phyloP scores from a whole-genome alignment of 1,140 invertebrate genomes.

The Diprion similis region DNA sequence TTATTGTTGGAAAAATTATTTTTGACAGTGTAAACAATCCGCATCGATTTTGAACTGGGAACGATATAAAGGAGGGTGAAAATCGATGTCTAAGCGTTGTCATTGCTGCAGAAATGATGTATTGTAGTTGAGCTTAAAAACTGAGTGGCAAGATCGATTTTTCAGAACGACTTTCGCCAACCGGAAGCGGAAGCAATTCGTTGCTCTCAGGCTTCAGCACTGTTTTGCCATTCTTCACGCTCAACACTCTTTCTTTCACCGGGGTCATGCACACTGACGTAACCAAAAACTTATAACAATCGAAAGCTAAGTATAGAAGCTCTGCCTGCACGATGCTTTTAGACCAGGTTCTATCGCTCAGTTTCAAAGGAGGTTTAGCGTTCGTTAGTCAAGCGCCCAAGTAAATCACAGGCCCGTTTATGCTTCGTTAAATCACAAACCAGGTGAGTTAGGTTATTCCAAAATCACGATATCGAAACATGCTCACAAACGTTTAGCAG shows the following conservation, averaged over 20 bases:
- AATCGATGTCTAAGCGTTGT: too few relatives aligned
- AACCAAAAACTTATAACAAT: constrained; percentile 6
- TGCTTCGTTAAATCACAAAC: not conserved
- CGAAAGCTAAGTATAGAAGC: not conserved
- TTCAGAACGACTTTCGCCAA: not conserved
- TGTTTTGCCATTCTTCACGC: not conserved
- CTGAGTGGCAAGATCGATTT: too few relatives aligned
- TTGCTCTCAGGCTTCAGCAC: not conserved
- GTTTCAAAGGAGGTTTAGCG: not conserved
- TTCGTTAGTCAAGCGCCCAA: not conserved
- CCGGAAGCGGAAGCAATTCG: constrained; percentile 3
- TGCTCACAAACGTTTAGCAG: not conserved
- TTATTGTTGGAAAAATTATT: too few relatives aligned
- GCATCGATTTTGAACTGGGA: too few relatives aligned
- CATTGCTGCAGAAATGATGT: too few relatives aligned
- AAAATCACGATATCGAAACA: not conserved
- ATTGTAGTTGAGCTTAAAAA: too few relatives aligned
- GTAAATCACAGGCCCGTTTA: not conserved
- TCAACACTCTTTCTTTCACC: not conserved
- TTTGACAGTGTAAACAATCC: too few relatives aligned
- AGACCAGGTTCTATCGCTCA: not conserved
- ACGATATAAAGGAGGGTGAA: too few relatives aligned
- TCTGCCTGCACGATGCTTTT: not conserved
- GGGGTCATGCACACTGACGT: not conserved
- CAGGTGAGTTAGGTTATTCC: not conserved